Conservation (phyloP, 2,797 vertebrate genomes). For the Tachyglossus aculeatus region DNA sequence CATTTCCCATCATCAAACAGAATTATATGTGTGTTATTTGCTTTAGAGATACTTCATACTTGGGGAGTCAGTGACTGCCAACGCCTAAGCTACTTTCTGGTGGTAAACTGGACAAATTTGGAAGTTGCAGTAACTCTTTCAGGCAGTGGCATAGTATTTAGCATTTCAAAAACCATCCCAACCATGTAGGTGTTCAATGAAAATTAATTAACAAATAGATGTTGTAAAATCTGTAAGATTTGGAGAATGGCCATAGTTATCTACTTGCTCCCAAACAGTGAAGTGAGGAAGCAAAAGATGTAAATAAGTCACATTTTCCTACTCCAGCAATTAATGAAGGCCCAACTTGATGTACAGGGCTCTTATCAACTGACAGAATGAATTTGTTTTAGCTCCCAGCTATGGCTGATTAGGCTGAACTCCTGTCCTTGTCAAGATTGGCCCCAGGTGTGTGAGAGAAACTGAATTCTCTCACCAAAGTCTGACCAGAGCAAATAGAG, state of each 20-base stretch:
- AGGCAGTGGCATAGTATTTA: constrained; percentile 46
- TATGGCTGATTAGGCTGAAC: no score
- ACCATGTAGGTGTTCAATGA: constrained; percentile 38
- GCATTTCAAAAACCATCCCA: constrained; percentile 39
- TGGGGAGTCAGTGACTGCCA: not conserved
- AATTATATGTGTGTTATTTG: not conserved
- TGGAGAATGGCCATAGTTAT: constrained; percentile 10
- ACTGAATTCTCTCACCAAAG: no score
- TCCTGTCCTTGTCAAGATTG: no score
- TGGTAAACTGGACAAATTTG: constrained; percentile 14
- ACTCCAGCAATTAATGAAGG: not conserved
- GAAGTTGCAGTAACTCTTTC: constrained; percentile 23
- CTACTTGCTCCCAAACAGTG: not conserved
- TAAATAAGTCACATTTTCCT: not conserved
- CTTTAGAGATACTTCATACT: not conserved
- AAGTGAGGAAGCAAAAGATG: not conserved
- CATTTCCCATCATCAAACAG: not conserved
- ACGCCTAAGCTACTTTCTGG: not conserved
- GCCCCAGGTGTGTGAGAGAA: no score
- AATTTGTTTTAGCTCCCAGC: no score
- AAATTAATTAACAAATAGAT: constrained; percentile 39
- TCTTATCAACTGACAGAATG: not conserved
- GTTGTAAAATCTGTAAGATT: constrained; percentile 13
- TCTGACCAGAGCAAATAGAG: no score
- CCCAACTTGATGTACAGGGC: not conserved